phyloP scores from a whole-genome alignment of 2,888 invertebrate species.

The Drosophila peninsularis region DNA sequence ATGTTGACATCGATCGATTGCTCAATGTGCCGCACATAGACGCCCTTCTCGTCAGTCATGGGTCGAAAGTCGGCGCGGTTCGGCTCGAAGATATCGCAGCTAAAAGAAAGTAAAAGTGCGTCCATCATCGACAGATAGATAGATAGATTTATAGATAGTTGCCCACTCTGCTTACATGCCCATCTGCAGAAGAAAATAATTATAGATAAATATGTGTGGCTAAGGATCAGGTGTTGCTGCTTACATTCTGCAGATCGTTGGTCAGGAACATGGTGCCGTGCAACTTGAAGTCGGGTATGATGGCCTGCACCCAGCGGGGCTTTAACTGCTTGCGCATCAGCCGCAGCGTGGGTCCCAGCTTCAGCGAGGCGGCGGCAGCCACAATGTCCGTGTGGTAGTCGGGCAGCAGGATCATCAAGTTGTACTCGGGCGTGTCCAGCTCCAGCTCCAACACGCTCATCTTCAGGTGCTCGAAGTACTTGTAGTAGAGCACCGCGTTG shows the following conservation, averaged over 20 bases:
- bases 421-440: conserved; percentile 92
- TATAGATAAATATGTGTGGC: neutral
- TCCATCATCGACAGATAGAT: neutral
- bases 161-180: conserved; percentile 61
- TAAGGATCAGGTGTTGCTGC: conserved; percentile 30
- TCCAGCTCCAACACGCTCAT: conserved; percentile 91
- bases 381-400: conserved; percentile 88
- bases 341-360: conserved; percentile 87
- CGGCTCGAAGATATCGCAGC: conserved; percentile 93
- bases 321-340: conserved; percentile 89
- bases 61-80: conserved; percentile 91
- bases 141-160: too few species aligned
- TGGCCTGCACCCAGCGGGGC: conserved; percentile 90
- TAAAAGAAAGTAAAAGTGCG: conserved; percentile 79
- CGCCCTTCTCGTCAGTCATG: conserved; percentile 91
- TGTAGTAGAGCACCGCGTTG: conserved; percentile 91
- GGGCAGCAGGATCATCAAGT: conserved; percentile 90
- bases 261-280: conserved; percentile 92
- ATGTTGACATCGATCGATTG: conserved; percentile 93
- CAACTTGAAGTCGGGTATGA: conserved; percentile 92
- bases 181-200: conserved; percentile 54
- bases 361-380: conserved; percentile 88
- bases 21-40: conserved; percentile 93
- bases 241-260: conserved; percentile 92
- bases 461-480: conserved; percentile 89